Conservation (phyloP, 2,888 invertebrate species). For the Heliconius erato region DNA sequence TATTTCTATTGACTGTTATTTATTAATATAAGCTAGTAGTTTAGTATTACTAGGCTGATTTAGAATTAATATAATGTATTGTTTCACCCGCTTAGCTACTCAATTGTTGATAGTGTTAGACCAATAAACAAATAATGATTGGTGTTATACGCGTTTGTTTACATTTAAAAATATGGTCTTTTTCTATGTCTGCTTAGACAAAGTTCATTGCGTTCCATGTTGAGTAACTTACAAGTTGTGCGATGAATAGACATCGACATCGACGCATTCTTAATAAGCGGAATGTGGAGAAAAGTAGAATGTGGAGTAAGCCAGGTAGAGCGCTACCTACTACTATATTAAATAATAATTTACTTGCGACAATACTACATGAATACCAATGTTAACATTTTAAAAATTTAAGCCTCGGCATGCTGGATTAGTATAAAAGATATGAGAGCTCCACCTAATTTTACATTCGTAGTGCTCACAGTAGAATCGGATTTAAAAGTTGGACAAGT, state of each 20-base stretch:
- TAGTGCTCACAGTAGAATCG: slow-evolving; percentile 23
- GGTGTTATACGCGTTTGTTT: neutral
- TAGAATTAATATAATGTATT: neutral
- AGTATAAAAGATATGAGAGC: slow-evolving; percentile 18
- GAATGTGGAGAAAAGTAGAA: neutral
- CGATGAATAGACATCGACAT: too few relatives aligned
- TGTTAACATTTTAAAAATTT: neutral
- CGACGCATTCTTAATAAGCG: too few relatives aligned
- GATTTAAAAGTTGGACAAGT: slow-evolving; percentile 35
- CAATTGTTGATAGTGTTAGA: neutral
- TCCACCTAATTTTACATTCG: slow-evolving; percentile 27
- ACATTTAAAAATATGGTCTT: neutral
- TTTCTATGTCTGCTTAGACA: neutral
- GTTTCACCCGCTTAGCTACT: neutral
- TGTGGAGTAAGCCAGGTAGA: neutral
- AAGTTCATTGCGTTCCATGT: too few relatives aligned
- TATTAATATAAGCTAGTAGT: neutral
- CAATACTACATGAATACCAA: neutral
- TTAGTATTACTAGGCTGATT: neutral
- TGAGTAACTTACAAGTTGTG: too few relatives aligned
- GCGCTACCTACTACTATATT: neutral
- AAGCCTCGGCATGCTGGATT: neutral
- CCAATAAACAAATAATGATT: neutral
- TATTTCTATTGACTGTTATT: neutral
- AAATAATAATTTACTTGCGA: neutral